These are phyloP conservation scores for Caretta caretta DNA, from an alignment of 2,113 vertebrate genomes.

Conservation along the genomic window DNA sequence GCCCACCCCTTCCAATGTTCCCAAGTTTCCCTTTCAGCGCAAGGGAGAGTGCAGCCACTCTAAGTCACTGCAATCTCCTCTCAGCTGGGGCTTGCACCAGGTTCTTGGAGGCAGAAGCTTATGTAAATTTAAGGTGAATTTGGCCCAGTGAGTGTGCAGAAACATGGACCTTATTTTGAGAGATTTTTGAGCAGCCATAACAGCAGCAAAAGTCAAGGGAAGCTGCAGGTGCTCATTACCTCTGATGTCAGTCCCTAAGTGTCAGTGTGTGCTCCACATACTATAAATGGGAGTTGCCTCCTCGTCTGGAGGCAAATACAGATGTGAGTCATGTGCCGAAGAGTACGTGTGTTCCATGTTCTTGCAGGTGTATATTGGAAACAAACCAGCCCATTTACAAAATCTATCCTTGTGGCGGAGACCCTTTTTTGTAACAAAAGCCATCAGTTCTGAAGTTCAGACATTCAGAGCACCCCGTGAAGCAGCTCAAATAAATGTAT, in stretches of 20 bases:
- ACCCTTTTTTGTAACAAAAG: background rate
- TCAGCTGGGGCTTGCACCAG: background rate
- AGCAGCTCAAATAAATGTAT: background rate
- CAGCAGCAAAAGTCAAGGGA: background rate
- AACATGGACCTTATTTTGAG: background rate
- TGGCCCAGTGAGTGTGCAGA: background rate
- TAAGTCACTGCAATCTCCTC: background rate
- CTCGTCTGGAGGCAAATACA: background rate
- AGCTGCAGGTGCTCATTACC: background rate
- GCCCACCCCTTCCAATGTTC: background rate
- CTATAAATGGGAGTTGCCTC: background rate
- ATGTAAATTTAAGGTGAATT: background rate
- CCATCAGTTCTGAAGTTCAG: background rate
- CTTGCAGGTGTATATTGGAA: background rate
- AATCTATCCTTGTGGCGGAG: background rate
- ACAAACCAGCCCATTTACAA: background rate
- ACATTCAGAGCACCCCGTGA: accelerated
- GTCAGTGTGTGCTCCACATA: background rate
- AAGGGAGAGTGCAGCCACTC: background rate
- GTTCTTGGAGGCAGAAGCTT: background rate
- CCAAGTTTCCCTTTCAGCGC: background rate
- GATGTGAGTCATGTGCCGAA: background rate
- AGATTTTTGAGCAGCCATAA: background rate
- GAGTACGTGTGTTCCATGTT: background rate
- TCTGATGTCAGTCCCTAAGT: background rate